These are phyloP conservation scores for Alectoris magna DNA, from an alignment of 2,797 vertebrate species.

Conservation along the genomic window DNA sequence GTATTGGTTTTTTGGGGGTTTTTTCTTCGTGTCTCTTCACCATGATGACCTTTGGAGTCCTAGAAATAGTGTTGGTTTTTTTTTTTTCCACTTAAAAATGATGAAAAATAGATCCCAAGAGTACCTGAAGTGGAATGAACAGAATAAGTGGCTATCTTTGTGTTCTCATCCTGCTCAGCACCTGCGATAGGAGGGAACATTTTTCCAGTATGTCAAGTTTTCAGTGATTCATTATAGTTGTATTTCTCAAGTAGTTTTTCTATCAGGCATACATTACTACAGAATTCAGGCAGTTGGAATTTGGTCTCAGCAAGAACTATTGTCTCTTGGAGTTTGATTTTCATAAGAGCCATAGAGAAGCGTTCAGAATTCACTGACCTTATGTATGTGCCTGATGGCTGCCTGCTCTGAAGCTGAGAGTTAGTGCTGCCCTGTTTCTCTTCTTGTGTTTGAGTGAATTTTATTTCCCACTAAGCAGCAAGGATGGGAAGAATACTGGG, in stretches of 20 bases:
- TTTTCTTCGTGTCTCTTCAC: background rate
- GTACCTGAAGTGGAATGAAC: background rate
- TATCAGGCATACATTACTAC: background rate
- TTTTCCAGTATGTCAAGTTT: background rate
- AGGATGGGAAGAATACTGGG: background rate
- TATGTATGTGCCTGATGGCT: background rate
- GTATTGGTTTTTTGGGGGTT: background rate
- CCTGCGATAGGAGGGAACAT: background rate
- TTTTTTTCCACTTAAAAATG: background rate
- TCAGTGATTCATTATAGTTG: background rate
- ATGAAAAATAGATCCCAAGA: rapidly evolving
- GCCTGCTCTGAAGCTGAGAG: background rate
- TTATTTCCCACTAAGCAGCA: background rate
- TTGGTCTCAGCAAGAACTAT: background rate
- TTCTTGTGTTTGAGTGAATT: background rate
- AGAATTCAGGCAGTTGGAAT: background rate
- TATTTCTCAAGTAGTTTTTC: background rate
- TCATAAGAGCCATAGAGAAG: background rate
- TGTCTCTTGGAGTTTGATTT: background rate
- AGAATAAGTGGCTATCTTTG: background rate
- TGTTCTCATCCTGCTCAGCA: background rate
- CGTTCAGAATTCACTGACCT: background rate
- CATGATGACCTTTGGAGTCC: background rate
- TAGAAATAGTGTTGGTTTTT: background rate
- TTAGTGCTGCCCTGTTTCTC: background rate